Evolutionary conservation across 2,113 vertebrate genomes (phyloP).

Genomic region (Parus major): DNA sequence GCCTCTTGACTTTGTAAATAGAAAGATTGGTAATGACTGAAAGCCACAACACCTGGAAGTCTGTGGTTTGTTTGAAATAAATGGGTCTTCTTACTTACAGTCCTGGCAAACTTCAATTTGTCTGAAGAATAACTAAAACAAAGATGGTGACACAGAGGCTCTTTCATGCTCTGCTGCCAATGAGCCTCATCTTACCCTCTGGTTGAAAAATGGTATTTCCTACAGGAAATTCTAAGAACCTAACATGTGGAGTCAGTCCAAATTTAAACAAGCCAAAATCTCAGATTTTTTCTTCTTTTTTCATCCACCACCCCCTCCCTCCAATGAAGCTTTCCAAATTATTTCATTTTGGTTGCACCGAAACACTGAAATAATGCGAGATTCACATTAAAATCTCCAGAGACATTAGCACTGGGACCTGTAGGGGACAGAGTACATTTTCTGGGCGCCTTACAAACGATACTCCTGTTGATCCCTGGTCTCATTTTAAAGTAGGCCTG

Average conservation of each 20-base stretch:
- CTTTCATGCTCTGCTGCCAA: constrained; percentile 25
- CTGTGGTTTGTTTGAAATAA: neutral
- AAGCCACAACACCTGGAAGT: neutral
- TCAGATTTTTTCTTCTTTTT: neutral
- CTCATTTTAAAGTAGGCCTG: neutral
- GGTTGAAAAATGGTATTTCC: constrained; percentile 53
- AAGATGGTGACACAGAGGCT: constrained; percentile 47
- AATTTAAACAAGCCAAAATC: constrained; percentile 34
- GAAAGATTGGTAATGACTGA: neutral
- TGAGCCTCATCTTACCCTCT: neutral
- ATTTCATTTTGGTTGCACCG: neutral
- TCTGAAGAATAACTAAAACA: constrained; percentile 34
- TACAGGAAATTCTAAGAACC: constrained; percentile 57
- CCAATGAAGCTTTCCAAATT: neutral
- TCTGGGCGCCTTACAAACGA: neutral
- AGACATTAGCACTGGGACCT: neutral
- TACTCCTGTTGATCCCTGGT: neutral
- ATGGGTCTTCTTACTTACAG: neutral
- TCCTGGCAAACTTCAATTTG: constrained; percentile 24
- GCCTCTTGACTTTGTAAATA: neutral
- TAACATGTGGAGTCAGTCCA: constrained; percentile 7
- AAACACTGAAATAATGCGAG: neutral
- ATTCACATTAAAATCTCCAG: neutral
- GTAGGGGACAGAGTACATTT: neutral
- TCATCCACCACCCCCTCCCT: neutral